Conservation (phyloP, 1,140 invertebrate species). For the Drosophila ananassae region DNA sequence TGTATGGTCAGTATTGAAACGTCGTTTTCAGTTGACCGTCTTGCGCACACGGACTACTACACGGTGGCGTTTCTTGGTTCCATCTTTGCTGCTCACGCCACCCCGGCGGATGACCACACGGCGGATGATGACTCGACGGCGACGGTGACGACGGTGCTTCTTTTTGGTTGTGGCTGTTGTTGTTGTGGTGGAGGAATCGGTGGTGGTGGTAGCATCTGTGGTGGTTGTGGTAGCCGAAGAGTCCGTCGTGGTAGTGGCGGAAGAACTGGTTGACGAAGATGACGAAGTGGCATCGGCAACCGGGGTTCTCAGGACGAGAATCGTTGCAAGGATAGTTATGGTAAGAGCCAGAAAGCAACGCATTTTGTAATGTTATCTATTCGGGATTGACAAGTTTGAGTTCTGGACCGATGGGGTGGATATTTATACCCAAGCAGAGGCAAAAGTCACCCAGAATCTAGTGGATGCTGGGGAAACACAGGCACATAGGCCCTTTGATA, state of each 20-base stretch:
- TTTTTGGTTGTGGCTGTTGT: slow-evolving; percentile 1
- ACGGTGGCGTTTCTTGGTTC: neutral
- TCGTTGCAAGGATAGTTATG: slow-evolving; percentile 8
- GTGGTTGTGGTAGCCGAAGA: slow-evolving; percentile 13
- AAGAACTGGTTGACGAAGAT: neutral
- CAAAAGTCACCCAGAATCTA: too few species aligned
- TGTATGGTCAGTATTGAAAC: neutral
- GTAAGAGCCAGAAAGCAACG: slow-evolving; percentile 11
- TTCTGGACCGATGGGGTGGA: neutral
- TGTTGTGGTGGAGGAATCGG: neutral
- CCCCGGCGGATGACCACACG: slow-evolving; percentile 22
- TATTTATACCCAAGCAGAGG: slow-evolving; percentile 17
- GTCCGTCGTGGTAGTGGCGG: neutral
- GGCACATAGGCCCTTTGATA: neutral
- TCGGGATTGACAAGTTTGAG: slow-evolving; percentile 5
- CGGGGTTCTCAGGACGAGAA: slow-evolving; percentile 9
- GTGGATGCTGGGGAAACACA: neutral
- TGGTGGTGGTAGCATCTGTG: slow-evolving; percentile 18
- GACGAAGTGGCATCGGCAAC: neutral
- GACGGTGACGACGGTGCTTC: slow-evolving; percentile 1
- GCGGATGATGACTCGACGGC: slow-evolving; percentile 31
- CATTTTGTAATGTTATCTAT: slow-evolving; percentile 2
- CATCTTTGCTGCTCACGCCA: neutral
- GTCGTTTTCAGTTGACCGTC: slow-evolving; percentile 7
- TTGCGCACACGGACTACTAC: slow-evolving; percentile 38